Conservation (phyloP, 2,113 vertebrate species). For the Pycnonotus jocosus region DNA sequence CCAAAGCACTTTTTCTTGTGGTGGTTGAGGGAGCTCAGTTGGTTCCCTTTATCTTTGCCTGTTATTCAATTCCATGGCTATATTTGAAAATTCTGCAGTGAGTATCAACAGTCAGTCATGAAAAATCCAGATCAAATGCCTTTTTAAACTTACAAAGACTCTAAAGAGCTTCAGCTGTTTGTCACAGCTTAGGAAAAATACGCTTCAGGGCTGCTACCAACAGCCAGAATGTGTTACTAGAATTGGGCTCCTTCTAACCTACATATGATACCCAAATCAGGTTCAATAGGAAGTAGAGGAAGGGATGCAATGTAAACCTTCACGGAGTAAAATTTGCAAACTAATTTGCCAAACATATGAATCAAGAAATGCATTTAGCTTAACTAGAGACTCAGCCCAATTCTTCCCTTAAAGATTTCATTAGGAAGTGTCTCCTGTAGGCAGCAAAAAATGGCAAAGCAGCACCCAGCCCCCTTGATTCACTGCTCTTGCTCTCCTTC, state of each 20-base stretch:
- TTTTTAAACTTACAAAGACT: not conserved
- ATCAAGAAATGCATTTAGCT: not conserved
- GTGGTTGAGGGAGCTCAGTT: not conserved
- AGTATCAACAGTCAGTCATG: not conserved
- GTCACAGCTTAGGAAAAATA: not conserved
- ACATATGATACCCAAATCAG: not conserved
- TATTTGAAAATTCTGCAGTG: not conserved
- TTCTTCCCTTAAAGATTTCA: not conserved
- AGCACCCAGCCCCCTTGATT: not conserved
- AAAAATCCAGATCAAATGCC: not conserved
- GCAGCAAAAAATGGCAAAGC: not conserved
- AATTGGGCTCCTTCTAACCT: not conserved
- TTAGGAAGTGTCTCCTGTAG: not conserved
- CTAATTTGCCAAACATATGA: not conserved
- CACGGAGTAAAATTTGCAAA: not conserved
- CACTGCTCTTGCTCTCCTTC: not conserved
- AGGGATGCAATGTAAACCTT: not conserved
- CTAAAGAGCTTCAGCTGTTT: not conserved
- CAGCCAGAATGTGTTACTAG: not conserved
- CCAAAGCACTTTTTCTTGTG: not conserved
- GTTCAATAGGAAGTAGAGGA: not conserved
- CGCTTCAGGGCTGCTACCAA: not conserved
- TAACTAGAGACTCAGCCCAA: not conserved
- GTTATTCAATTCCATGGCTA: not conserved
- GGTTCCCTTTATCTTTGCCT: not conserved